Evolutionary conservation across 2,113 vertebrate genomes (phyloP), one percentile per base, ranked within the genome.

Genomic region (Phaethon lepturus): DNA sequence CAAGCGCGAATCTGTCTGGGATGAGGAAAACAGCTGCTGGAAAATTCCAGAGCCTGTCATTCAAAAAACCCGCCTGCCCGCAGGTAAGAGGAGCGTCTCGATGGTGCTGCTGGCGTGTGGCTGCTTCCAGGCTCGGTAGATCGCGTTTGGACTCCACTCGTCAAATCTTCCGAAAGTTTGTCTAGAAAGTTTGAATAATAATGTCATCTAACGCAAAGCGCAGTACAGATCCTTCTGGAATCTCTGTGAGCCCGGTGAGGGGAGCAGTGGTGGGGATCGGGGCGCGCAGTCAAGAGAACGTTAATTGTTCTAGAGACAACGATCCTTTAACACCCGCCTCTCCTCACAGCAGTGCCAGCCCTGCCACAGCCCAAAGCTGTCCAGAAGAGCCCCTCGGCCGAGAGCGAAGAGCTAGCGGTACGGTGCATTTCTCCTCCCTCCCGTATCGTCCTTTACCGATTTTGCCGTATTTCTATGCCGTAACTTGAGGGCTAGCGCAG

Each of bases 1-100:
- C 76, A 97, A 97, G 84, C 94, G 74, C 0, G 98, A 99, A 82
- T 98, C 98, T 0, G 38, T 94, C 52, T 99, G 99, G 99, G 99
- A 99, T 2, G 99, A 99, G 86, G 99, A 99, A 22, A 97, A 52
- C 0, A 66, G 97, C 83, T 86, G 97, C 90, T 99, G 99, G 99
- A 99, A 97, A 97, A 94, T 99, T 85, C 99, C 99, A 0, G 98
- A 99, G 52, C 98, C 98, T 3, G 19, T 97, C 90, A 87, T 99
- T 91, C 92, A 98, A 45, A 99, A 98, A 97, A 99, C 98, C 9
- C 98, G 92, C 23, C 98, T 99, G 78, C 99, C 99, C 2, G 93
- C 98, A 98, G 99, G 99, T 99, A 63, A 97, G 96, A 49, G 71
- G 13, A 66, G 6, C 1, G 4, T 22, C 22, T 14, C 9, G 2